Evolutionary conservation across 2,797 vertebrate genomes (phyloP).

Genomic region (Aphelocoma californica): DNA sequence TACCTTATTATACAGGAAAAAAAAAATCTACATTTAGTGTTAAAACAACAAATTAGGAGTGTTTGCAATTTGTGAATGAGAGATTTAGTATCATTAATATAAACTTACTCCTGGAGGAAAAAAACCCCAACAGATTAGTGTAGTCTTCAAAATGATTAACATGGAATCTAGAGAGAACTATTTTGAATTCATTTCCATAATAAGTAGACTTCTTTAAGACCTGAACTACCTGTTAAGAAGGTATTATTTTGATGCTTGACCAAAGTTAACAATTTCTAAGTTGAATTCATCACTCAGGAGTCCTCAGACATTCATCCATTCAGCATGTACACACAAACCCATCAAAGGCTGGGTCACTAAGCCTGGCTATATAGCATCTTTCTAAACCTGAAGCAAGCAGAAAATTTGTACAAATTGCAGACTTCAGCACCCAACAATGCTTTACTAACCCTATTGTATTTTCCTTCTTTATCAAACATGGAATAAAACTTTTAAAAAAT

Average conservation of each 20-base stretch:
- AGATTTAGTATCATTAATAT: neutral
- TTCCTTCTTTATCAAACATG: neutral
- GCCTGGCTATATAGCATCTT: neutral
- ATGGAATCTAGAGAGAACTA: neutral
- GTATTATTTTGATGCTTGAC: neutral
- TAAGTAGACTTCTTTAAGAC: neutral
- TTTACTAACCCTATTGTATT: neutral
- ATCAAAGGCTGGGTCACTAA: neutral
- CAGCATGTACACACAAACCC: neutral
- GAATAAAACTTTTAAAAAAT: neutral
- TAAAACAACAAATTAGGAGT: neutral
- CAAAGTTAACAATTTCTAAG: neutral
- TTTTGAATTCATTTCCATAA: neutral
- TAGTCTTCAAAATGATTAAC: neutral
- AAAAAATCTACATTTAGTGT: neutral
- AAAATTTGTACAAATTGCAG: neutral
- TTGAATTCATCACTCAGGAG: neutral
- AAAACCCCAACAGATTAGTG: accelerated
- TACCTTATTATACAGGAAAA: neutral
- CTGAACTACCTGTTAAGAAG: neutral
- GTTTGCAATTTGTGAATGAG: neutral
- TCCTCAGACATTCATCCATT: neutral
- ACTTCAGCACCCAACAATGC: neutral
- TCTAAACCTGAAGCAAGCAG: neutral
- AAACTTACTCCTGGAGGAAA: neutral